phyloP scores from a whole-genome alignment of 2,888 invertebrate genomes.

The Criorhina ranunculi region DNA sequence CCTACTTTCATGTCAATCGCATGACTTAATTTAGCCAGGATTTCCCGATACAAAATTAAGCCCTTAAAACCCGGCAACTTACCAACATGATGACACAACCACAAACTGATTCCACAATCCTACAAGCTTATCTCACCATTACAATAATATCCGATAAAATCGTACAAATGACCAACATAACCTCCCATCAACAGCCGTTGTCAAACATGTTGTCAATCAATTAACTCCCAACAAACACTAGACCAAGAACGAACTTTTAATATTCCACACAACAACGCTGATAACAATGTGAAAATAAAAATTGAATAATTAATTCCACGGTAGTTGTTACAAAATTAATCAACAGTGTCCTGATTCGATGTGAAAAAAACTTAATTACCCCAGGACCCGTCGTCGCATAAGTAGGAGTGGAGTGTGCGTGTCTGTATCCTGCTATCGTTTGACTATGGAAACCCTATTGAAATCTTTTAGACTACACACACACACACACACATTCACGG shows the following conservation, averaged over 20 bases:
- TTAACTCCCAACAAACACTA: conserved; percentile 16
- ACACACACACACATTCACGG: background rate
- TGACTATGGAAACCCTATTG: background rate
- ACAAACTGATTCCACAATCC: background rate
- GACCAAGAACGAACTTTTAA: conserved; percentile 15
- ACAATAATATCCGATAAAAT: conserved; percentile 17
- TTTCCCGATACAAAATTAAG: too few species aligned
- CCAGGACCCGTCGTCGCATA: conserved; percentile 14
- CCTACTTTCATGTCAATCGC: too few species aligned
- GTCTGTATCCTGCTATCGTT: background rate
- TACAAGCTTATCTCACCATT: conserved; percentile 8
- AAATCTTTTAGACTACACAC: conserved; percentile 26
- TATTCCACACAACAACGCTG: conserved; percentile 28
- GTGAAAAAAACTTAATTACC: conserved; percentile 39
- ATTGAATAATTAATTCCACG: conserved; percentile 52
- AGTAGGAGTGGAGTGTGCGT: conserved; percentile 23
- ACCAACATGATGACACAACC: background rate
- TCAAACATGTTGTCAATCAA: conserved; percentile 59
- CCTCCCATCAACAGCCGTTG: conserved; percentile 33
- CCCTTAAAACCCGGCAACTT: too few species aligned
- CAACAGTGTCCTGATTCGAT: conserved; percentile 39
- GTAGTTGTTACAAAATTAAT: conserved; percentile 57
- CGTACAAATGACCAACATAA: conserved; percentile 36
- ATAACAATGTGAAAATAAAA: conserved; percentile 41
- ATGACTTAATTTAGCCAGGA: too few species aligned